phyloP scores from a whole-genome alignment of 2,888 invertebrate genomes.

The Drosophila merina region DNA sequence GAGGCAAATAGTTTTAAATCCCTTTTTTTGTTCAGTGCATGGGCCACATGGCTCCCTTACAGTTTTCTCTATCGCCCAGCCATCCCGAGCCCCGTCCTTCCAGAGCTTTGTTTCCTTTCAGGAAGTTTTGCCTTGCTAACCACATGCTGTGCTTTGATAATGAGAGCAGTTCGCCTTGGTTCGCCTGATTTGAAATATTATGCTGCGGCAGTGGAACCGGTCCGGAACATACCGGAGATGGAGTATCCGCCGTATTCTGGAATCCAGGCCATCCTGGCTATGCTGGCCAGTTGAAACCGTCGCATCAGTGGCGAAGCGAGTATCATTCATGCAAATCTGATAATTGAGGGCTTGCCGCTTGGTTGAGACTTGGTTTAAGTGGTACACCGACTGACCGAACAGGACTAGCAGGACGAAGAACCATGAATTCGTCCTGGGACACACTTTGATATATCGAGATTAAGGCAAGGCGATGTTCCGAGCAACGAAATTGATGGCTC shows the following conservation, averaged over 20 bases:
- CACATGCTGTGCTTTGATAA: constrained; percentile 80
- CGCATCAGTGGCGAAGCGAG: constrained; percentile 35
- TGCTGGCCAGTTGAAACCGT: constrained; percentile 34
- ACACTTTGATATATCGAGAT: constrained; percentile 49
- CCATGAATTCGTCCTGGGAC: constrained; percentile 24
- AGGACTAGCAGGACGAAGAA: constrained; percentile 24
- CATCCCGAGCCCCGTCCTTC: constrained; percentile 17
- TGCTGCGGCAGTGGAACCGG: constrained; percentile 53
- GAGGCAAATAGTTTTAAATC: too few relatives aligned
- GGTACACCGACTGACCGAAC: constrained; percentile 34
- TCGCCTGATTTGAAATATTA: constrained; percentile 79
- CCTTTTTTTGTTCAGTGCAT: constrained; percentile 2
- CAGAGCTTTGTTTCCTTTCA: constrained; percentile 31
- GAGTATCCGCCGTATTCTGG: constrained; percentile 31
- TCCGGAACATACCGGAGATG: constrained; percentile 14
- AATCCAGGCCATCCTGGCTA: constrained; percentile 15
- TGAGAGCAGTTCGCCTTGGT: constrained; percentile 54
- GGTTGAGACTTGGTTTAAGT: constrained; percentile 71
- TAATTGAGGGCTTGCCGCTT: constrained; percentile 77
- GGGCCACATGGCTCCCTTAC: constrained; percentile 50
- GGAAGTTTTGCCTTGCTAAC: constrained; percentile 62
- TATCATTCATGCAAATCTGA: constrained; percentile 79
- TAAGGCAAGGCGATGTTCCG: constrained; percentile 40
- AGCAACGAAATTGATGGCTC: constrained; percentile 63
- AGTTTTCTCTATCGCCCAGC: constrained; percentile 29